Base-by-base conservation (phyloP, 1,140 invertebrate genomes). In the Cotesia typhae region DNA sequence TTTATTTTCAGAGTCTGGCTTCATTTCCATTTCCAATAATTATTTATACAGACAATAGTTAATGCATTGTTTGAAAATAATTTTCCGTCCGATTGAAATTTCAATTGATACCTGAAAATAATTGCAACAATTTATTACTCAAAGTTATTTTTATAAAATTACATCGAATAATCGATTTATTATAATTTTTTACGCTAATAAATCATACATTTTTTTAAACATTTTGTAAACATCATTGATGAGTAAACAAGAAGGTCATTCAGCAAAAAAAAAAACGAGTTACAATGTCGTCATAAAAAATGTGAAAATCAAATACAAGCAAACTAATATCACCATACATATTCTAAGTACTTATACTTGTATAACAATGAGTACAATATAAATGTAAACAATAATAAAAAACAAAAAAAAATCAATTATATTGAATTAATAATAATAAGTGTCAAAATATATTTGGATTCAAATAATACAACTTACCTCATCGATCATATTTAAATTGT, bases 1-100 rank as follows among this genome's bases (percentile, higher is more conserved):
- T 12, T 72, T 55, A 59, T 51, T 67, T 12, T 72, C 65, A 41
- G 66, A 51, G 17, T 66, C 63, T 59, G 71, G 64, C 65, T 67
- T 72, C 71, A 72, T 72, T 17, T 72, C 71, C 64, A 72, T 67
- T 12, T 72, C 71, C 41, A 63, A 67, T 67, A 47, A 9, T 67
- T 37, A 59, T 9, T 55, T 55, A 38, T 5, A 20, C 4, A 17
- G 28, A 35, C 10, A 47, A 20, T 9, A 20, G 20, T 59, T 59
- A 59, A 20, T 28, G 0, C 14, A 59, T 59, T 9, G 20, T 59
- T 59, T 59, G 10, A 9, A 9, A 59, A 28, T 59, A 28, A 28
- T 59, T 20, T 4, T 59, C 9, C 17, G 1, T 59, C 57, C 57
- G 9, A 20, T 59, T 5, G 57, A 20, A 28, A 28, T 17, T 14